Evolutionary conservation across 1,140 invertebrate genomes (phyloP), one percentile per base, ranked within the genome.

Genomic region (Micrasema minimum): DNA sequence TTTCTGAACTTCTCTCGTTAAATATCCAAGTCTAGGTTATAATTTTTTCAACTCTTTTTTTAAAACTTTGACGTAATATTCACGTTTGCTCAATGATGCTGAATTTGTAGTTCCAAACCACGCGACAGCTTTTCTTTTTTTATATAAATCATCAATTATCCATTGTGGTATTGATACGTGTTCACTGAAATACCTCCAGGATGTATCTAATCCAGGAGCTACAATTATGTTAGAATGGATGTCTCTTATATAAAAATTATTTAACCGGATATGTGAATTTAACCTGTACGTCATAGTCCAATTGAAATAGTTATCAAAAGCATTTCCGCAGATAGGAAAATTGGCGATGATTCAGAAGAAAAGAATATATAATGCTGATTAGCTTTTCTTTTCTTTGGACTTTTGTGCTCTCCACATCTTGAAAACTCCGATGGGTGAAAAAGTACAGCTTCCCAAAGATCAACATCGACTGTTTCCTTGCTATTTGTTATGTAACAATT

Each of bases 71-170:
- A 87, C 88, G 75, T 88, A 90, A 9, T 83, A 69, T 64, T 87
- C 78, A n/a, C 92, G 81, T 1, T 81, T 79, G 74, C 87, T 89
- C 31, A 77, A 77, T 0, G 86, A 86, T 0, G 75, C 43, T 78
- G 91, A 93, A 77, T 92, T 88, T 43, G 88, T 90, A 1, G 90
- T n/a, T n/a, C n/a, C 89, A 72, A 92, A 87, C 90, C 90, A 91
- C 5, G 87, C 87, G 0, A 87, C 87, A 0, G 82, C 78, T 69
- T 84, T 87, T 9, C 72, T 85, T 62, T 86, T 85, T 12, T 72
- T 80, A 35, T 70, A 57, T 35, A 76, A 45, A 50, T 75, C 76
- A 3, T 69, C 38, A 69, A 78, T 79, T 1, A 78, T 68, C 11
- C 77, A 73, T 6, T 80, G 69, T 53, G 68, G 72, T n/a, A 80